A percentile compares a stretch with the other conserved stretches of the same genome.
Evolutionary conservation across 2,888 invertebrate genomes (phyloP).

Genomic region (Volucella inflata): DNA sequence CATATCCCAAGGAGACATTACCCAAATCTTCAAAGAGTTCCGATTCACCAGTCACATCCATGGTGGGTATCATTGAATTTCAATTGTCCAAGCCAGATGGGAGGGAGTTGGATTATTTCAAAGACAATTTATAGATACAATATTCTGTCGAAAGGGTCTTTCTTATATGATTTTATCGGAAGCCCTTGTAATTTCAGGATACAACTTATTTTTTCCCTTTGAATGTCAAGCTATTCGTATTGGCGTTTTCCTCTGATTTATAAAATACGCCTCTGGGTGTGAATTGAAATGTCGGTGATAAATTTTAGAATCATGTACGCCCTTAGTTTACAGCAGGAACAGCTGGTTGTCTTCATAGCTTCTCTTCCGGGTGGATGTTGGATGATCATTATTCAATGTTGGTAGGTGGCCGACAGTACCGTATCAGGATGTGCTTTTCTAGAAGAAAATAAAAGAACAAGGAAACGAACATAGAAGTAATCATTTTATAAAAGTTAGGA

Average conservation of each 20-base stretch:
- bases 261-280: not conserved
- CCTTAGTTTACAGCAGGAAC: not conserved
- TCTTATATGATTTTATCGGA: no score
- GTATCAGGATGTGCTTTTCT: no score
- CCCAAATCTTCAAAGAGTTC: slow-evolving; percentile 45
- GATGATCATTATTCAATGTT: slow-evolving; percentile 2
- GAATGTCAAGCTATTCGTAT: slow-evolving; percentile 8
- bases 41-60: slow-evolving; percentile 47
- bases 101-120: no score
- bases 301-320: slow-evolving; percentile 10
- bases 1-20: slow-evolving; percentile 56
- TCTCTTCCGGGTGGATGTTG: not conserved
- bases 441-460: no score
- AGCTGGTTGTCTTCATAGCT: slow-evolving; percentile 13
- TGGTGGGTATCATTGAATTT: slow-evolving; percentile 62
- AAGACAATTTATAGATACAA: no score
- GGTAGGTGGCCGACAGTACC: not conserved
- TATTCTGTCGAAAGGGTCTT: no score
- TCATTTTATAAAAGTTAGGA: no score
- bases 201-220: slow-evolving; percentile 7
- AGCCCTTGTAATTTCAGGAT: not conserved
- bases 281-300: slow-evolving; percentile 4
- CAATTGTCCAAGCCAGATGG: not conserved
- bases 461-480: no score
- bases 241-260: not conserved